Conservation (phyloP, 1,140 invertebrate species). For the Plutomurus gul region DNA sequence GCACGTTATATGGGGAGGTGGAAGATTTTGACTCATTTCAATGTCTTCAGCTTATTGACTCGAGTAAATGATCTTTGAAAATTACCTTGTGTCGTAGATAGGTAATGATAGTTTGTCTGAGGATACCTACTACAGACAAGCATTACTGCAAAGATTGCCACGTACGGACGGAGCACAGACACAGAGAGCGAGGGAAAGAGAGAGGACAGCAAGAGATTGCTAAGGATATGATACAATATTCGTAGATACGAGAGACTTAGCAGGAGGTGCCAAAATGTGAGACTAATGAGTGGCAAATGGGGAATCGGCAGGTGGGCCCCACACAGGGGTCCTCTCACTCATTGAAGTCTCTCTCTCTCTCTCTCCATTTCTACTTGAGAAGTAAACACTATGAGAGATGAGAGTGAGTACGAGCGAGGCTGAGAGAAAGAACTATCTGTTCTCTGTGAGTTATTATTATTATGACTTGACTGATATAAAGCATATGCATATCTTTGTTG, state of each 20-base stretch:
- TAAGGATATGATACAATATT: conserved; percentile 24
- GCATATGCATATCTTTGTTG: no score
- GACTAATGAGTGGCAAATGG: conserved; percentile 51
- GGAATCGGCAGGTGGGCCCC: conserved; percentile 43
- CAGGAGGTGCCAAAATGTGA: conserved; percentile 48
- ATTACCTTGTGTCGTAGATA: not conserved
- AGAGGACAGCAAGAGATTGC: not conserved
- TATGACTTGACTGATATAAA: no score
- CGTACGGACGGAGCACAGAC: not conserved
- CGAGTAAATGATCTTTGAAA: not conserved
- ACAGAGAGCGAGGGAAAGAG: not conserved
- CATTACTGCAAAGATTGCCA: no score
- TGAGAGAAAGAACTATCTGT: not conserved
- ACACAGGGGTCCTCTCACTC: conserved; percentile 36
- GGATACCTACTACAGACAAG: no score
- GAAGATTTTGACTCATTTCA: no score
- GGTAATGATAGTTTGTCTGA: not conserved
- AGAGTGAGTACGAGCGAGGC: not conserved
- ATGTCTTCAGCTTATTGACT: no score
- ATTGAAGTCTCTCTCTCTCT: conserved; percentile 6
- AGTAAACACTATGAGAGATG: not conserved
- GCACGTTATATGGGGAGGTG: no score
- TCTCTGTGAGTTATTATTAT: no score
- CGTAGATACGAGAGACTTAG: conserved; percentile 27
- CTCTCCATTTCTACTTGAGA: not conserved